Evolutionary conservation across 2,797 vertebrate species (phyloP), one percentile per base, ranked within the genome.

Genomic region (Alauda arvensis): DNA sequence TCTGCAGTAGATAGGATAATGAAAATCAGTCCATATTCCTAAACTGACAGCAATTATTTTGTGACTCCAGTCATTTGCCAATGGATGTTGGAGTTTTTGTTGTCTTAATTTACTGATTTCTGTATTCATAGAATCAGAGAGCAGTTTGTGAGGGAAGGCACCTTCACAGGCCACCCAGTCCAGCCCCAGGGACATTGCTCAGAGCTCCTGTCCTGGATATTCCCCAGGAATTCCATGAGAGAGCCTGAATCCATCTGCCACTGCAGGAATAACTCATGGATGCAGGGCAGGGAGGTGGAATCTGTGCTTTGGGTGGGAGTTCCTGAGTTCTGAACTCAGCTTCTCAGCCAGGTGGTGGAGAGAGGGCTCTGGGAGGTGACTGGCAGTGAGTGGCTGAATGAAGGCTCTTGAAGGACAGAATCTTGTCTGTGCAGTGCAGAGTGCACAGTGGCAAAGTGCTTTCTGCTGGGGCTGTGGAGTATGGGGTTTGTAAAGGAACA

Each of bases 231-330:
- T 49, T 62, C 26, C 24, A 15, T 55, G 28, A 4, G n/a, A 15
- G 13, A 68, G 34, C 42, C 55, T 28, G 18, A 10, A 4, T 31
- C 49, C 28, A 51, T 17, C 29, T 69, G 6, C 14, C 14, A 10
- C 40, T 55, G 51, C 4, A 40, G 18, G 21, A 74, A 67, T 2
- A 34, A 7, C 26, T 21, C 5, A 0, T 21, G 26, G 21, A 4
- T 52, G 31, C 48, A 60, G 48, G 40, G 20, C 31, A 25, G 15
- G 28, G 66, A 56, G 33, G 25, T 45, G 20, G 19, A 72, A 66
- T 55, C 34, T 17, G 12, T 61, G 31, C 40, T 83, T 34, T 77
- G 37, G 2, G 28, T 39, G 0, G 0, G 65, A 61, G 19, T 16
- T 71, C 19, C 0, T 14, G n/a, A 46, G 15, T 28, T 80, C 74